Evolutionary conservation across 2,113 vertebrate genomes (phyloP), one percentile per base, ranked within the genome.

Genomic region (Nanorana parkeri): DNA sequence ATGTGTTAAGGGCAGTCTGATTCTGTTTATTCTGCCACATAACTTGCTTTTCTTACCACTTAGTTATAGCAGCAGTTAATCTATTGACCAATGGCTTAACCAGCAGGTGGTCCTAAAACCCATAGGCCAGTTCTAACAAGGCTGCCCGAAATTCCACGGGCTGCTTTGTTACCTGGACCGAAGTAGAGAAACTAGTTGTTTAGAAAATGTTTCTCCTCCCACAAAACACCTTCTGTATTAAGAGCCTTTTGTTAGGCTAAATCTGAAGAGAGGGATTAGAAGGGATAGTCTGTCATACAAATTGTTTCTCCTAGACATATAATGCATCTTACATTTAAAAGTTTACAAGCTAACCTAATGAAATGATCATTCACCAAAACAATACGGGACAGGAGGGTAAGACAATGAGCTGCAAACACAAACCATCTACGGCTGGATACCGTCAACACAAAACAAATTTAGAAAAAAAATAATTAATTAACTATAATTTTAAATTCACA

Each of bases 191-290:
- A 88, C 88, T 87, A 85, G 91, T 94, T 92, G 91, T 93, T 93
- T 92, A 88, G 90, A 90, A 93, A 94, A 90, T 93, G 93, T 94
- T 93, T 92, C 92, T 92, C 94, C 93, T 91, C 93, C 93, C 90
- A 90, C 87, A 84, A 84, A 92, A 92, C 93, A 94, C 93, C 92
- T 93, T 92, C 92, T 88, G 91, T 90, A 92, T 93, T 92, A 90
- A 87, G 88, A 86, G 88, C 82, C 93, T 90, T 94, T 95, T 94
- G 92, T 94, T 88, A 87, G 86, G 79, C 84, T 85, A 87, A 91
- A 87, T 89, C 91, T 93, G 92, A 91, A 92, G 92, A 89, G 68
- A 88, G 90, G 91, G 94, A 94, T 95, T 94, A 93, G 91, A 87
- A 91, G 85, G 88, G 91, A 90, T 90, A 91, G 88, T 87, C 89